Conservation (phyloP, 2,888 invertebrate genomes). For the Drosophila nr. perissopoda region DNA sequence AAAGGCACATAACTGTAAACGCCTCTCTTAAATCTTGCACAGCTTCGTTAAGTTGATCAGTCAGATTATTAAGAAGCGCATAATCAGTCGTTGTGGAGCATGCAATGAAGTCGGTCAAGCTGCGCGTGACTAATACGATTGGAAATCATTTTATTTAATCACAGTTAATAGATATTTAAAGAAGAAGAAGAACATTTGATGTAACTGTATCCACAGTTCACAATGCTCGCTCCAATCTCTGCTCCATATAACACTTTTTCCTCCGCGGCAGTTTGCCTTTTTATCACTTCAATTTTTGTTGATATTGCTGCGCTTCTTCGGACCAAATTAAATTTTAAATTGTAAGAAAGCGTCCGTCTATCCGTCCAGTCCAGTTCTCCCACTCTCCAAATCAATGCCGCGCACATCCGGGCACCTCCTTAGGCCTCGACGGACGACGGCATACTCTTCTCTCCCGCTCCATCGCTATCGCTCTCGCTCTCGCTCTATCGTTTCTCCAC, state of each 20-base stretch:
- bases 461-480: constrained; percentile 10
- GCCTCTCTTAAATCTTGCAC: neutral
- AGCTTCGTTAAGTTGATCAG: neutral
- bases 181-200: neutral
- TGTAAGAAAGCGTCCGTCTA: constrained; percentile 19
- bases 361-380: constrained; percentile 13
- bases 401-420: constrained; percentile 46
- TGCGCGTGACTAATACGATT: neutral
- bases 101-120: neutral
- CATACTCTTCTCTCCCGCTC: constrained; percentile 47
- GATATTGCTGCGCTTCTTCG: constrained; percentile 66
- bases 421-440: constrained; percentile 23
- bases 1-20: neutral
- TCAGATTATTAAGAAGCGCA: neutral
- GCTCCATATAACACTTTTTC: neutral
- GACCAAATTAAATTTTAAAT: constrained; percentile 76
- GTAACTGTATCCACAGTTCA: neutral
- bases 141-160: neutral
- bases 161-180: neutral
- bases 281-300: constrained; percentile 57
- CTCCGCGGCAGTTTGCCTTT: neutral
- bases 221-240: neutral
- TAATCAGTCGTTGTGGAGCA: neutral
- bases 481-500: constrained; percentile 37
- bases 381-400: neutral